These are phyloP conservation scores for Irena cyanogastra DNA, from an alignment of 2,113 vertebrate genomes.

Conservation along the genomic window DNA sequence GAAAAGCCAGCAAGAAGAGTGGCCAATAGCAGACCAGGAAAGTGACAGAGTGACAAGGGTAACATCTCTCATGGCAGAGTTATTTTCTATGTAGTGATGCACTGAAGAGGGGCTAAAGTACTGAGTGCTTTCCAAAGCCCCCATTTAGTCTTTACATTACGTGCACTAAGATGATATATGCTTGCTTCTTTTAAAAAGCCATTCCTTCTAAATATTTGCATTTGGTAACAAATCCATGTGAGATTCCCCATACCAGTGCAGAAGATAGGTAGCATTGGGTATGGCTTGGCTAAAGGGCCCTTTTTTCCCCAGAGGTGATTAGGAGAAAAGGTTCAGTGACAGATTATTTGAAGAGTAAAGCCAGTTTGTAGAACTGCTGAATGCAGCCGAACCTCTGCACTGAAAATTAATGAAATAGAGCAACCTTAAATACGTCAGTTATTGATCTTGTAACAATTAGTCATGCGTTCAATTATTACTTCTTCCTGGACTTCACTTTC, in stretches of 20 bases:
- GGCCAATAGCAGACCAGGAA: neutral
- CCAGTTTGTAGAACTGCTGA: neutral
- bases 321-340: neutral
- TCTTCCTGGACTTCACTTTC: neutral
- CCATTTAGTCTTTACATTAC: neutral
- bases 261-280: neutral
- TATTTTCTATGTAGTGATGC: neutral
- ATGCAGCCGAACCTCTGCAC: neutral
- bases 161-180: neutral
- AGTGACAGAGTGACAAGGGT: neutral
- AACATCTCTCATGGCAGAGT: neutral
- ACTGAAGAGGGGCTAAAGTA: neutral
- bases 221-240: neutral
- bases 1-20: neutral
- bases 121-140: neutral
- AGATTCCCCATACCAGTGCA: neutral
- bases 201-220: neutral
- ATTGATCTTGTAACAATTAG: neutral
- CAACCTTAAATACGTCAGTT: neutral
- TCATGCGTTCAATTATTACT: neutral
- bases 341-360: neutral
- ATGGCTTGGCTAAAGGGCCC: neutral
- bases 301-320: neutral
- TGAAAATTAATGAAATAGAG: neutral
- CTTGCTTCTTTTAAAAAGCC: neutral